Evolutionary conservation across 2,888 invertebrate species (phyloP), one percentile per base, ranked within the genome.

Genomic region (Eupeodes latifasciatus): DNA sequence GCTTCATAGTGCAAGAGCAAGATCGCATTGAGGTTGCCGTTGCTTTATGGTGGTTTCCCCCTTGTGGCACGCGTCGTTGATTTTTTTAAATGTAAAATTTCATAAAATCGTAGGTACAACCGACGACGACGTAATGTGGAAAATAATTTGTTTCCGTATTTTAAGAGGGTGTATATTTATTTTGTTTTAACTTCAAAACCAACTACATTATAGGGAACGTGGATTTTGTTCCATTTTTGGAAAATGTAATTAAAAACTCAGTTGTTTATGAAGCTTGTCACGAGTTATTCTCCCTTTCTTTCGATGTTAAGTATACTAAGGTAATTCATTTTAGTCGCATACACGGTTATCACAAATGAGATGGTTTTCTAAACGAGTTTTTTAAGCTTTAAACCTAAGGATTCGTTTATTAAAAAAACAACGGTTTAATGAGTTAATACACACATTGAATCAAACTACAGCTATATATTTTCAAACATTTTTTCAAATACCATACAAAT

Each of bases 41-140:
- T 81, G 74, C 14, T 67, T 40, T 57, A 40, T 67, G 51, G 69
- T n/a, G 75, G 51, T 61, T 85, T 78, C 81, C 85, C 84, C 85
- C 67, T 81, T 53, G 72, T 84, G 85, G 88, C 88, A 88, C 88
- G 85, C 88, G 88, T 85, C 85, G 85, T 81, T 88, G 81, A 64
- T 69, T 78, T 88, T 61, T 85, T 64, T 51, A 81, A 84, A 75
- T 81, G 81, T 53, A 66, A 88, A 85, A 78, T 85, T 81, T 78
- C 57, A 88, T 88, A 84, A 84, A 84, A 84, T 78, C 66, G 69
- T 47, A 53, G 71, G 49, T 59, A n/a, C 27, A 3, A 19, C 27
- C 27, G 27, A 59, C 19, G 19, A 19, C 19, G 19, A 19, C n/a
- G 57, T 76, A 72, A 64, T 72, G 76, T 76, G 66, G 66, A 61